Evolutionary conservation across 2,113 vertebrate species (phyloP).

Genomic region (Lonchura striata): DNA sequence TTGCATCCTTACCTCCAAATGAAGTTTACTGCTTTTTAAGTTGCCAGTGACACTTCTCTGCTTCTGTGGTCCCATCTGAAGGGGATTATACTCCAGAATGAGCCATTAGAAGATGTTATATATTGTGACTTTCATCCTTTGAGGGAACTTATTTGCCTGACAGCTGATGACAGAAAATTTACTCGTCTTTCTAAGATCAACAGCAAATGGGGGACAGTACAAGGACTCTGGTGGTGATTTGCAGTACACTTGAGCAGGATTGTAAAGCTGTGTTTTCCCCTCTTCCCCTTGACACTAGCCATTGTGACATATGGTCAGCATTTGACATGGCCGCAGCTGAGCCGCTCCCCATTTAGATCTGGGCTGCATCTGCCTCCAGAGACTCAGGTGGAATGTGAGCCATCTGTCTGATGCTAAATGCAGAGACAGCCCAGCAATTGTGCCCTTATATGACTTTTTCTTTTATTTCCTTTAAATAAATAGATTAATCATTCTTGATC

Average conservation of each 20-base stretch:
- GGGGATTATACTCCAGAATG: neutral
- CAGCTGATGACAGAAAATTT: neutral
- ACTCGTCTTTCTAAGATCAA: neutral
- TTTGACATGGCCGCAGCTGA: slow-evolving; percentile 15
- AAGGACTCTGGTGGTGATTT: neutral
- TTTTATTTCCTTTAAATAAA: slow-evolving; percentile 35
- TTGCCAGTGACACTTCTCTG: neutral
- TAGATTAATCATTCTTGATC: neutral
- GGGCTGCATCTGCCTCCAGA: slow-evolving; percentile 48
- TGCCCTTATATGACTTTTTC: slow-evolving; percentile 14
- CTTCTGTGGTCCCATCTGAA: neutral
- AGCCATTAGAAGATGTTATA: neutral
- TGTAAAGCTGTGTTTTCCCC: neutral
- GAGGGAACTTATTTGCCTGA: neutral
- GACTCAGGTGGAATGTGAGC: slow-evolving; percentile 55
- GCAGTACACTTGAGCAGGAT: neutral
- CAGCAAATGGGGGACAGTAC: neutral
- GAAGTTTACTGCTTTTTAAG: neutral
- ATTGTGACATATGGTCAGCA: slow-evolving; percentile 35
- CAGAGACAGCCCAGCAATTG: neutral
- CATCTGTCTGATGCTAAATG: slow-evolving; percentile 45
- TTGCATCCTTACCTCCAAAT: neutral
- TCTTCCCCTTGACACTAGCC: neutral
- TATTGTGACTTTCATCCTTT: neutral
- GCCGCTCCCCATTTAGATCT: neutral